These are phyloP conservation scores for Halcyon senegalensis DNA, from an alignment of 2,113 vertebrate genomes.

Conservation along the genomic window DNA sequence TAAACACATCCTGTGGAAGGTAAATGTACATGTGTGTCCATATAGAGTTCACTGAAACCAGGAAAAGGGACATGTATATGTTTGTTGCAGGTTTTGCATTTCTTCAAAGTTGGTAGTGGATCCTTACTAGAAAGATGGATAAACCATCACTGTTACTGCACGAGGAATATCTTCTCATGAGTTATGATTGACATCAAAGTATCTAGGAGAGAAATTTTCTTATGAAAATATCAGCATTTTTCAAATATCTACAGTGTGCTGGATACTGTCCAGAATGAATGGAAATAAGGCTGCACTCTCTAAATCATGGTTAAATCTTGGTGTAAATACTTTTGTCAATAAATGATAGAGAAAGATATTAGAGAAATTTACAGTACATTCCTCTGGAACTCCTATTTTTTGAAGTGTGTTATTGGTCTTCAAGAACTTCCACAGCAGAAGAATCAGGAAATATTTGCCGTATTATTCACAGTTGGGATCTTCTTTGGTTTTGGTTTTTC, in stretches of 20 bases:
- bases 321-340: neutral
- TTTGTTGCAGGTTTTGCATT: fast-evolving
- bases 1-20: too few relatives aligned
- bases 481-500: neutral
- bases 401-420: neutral
- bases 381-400: neutral
- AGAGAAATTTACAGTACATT: neutral
- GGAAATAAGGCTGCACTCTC: neutral
- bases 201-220: neutral
- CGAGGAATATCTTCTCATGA: neutral
- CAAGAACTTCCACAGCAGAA: neutral
- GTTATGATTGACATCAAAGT: neutral
- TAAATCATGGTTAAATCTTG: neutral
- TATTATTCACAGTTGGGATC: neutral
- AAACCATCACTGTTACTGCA: neutral
- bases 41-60: neutral
- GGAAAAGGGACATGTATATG: neutral
- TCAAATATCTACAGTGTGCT: neutral
- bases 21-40: neutral
- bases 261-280: neutral
- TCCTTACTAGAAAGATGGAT: neutral
- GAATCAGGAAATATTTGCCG: neutral
- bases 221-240: neutral
- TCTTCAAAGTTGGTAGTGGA: neutral
- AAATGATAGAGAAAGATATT: neutral